Percentiles rank a stretch among this genome's conserved stretches.
Evolutionary conservation across 2,113 vertebrate species (phyloP).

Genomic region (Myocastor coypus): DNA sequence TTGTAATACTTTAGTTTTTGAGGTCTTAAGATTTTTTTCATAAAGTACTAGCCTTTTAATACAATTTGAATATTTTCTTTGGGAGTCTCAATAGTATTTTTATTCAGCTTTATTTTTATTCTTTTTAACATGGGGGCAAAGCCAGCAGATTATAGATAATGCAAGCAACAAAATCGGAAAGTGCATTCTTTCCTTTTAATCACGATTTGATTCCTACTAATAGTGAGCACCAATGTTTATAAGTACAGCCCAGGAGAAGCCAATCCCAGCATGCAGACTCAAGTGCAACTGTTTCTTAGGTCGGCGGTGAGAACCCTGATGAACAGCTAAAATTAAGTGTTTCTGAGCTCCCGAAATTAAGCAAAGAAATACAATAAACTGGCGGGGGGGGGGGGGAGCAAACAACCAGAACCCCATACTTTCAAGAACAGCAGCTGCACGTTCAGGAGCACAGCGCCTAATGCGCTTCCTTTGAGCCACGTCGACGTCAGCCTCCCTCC

Average conservation of each 20-base stretch:
- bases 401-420: too few relatives aligned
- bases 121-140: neutral
- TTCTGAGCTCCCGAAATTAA: neutral
- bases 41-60: neutral
- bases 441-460: neutral
- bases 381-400: neutral
- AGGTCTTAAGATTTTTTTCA: neutral
- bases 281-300: neutral
- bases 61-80: neutral
- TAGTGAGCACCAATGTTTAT: neutral
- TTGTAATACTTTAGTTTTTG: neutral
- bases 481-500: too few relatives aligned
- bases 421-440: neutral
- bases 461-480: neutral
- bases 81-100: neutral
- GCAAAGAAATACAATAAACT: neutral
- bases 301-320: neutral
- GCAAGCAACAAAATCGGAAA: neutral
- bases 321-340: neutral
- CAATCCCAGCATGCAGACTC: neutral
- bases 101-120: neutral
- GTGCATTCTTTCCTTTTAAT: neutral
- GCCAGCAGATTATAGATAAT: neutral
- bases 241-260: neutral
- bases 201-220: neutral